These are phyloP conservation scores for Hyphantria cunea DNA, from an alignment of 1,140 invertebrate species.

Conservation along the genomic window DNA sequence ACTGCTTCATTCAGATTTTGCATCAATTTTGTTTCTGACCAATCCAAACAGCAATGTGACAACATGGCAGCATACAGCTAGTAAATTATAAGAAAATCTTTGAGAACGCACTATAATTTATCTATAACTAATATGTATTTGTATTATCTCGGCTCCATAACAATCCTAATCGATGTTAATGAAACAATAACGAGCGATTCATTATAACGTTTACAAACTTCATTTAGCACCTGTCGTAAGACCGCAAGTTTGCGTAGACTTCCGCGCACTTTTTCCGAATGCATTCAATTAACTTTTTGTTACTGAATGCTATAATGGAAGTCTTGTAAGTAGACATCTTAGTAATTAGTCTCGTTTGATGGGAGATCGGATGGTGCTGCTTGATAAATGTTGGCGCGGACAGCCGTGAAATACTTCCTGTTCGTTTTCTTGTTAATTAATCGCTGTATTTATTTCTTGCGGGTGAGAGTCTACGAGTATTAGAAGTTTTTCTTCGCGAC, in stretches of 20 bases:
- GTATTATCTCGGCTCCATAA: background rate
- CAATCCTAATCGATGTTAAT: background rate
- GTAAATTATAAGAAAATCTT: too few species aligned
- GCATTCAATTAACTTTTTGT: conserved; percentile 42
- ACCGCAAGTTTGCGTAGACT: conserved; percentile 11
- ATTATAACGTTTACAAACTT: conserved; percentile 2
- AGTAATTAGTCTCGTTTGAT: conserved; percentile 20
- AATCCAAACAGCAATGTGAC: too few species aligned
- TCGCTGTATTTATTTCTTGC: background rate
- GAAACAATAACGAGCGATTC: conserved; percentile 4
- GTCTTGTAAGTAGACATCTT: conserved; percentile 11
- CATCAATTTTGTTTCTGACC: too few species aligned
- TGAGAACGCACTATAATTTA: too few species aligned
- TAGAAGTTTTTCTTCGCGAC: too few species aligned
- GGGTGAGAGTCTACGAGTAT: too few species aligned
- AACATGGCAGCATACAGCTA: too few species aligned
- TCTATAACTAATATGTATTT: too few species aligned
- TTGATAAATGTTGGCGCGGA: conserved; percentile 8
- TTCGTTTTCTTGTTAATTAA: background rate
- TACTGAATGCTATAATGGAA: conserved; percentile 15
- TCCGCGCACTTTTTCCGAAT: conserved; percentile 14
- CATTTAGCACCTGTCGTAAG: conserved; percentile 9
- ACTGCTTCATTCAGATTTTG: too few species aligned
- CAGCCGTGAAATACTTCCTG: background rate
- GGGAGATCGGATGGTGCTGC: conserved; percentile 8